Evolutionary conservation across 2,888 invertebrate genomes (phyloP), one percentile per base, ranked within the genome.

Genomic region (Gymnosoma rotundatum): DNA sequence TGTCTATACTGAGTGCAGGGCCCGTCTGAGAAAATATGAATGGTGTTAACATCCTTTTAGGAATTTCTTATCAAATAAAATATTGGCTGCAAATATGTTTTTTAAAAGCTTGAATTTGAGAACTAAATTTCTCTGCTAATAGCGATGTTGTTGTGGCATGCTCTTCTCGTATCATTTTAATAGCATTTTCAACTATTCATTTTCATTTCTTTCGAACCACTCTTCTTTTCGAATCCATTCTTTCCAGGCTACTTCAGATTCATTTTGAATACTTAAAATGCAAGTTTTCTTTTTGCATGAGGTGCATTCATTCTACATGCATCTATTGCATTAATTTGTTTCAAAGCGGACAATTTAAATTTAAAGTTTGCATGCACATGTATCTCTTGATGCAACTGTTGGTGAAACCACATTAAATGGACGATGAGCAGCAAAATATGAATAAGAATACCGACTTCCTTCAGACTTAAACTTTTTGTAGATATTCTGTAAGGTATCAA

Each of bases 131-230:
- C 60, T 72, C 72, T 72, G 72, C 72, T 60, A 72, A 72, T 72
- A 72, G 72, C 72, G 72, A 72, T 72, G 52, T 73, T 73, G 73
- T 73, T 73, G 73, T 73, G 73, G 73, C 61, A 73, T 73, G 73
- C 73, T 73, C 61, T 73, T 73, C 61, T 73, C 73, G 61, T 73
- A 73, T 73, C 73, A 73, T 73, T 73, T 73, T 61, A 73, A 73
- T 73, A 73, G 61, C 73, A 73, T 2, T n/a, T n/a, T n/a, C 25
- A 25, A 61, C 61, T 61, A 61, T 61, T 73, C 72, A 60, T 56
- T 56, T 56, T 56, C 58, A 72, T 72, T 72, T 72, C 60, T 72
- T 72, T 72, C 72, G 72, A 60, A 72, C 72, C 72, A 60, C 72
- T 72, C 60, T 72, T 72, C 58, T 72, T 72, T 72, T 72, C 72